Base-by-base conservation (phyloP, 2,888 invertebrate species). In the Hylaea fasciaria region DNA sequence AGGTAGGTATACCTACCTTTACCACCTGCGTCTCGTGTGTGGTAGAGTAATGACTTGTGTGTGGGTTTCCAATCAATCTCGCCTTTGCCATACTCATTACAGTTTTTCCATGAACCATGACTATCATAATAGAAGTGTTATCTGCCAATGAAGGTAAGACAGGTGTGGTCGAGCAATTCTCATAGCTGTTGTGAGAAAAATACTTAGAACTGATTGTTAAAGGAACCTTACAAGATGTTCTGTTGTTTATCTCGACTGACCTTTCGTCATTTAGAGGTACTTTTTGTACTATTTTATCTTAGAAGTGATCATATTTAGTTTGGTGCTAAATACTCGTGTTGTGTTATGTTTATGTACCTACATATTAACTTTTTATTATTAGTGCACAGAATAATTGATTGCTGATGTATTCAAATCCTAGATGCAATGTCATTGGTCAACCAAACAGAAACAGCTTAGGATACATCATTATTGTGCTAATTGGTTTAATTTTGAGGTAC, bases 161-260 rank as follows among this genome's bases (percentile, higher is more conserved):
- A 10, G 16, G 10, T 10, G 9, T 8, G 22, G 12, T 17, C 11
- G 3, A 7, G 35, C 35, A 35, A 3, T 35, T 35, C 35, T 22
- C 22, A 11, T 35, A 11, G 44, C 12, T 17, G 17, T 12, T 44
- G 17, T 11, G 16, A 16, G 11, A 16, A 10, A 3, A 35, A 35
- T 35, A 35, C 35, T 35, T n/a, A n/a, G n/a, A n/a, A 22, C 22
- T 22, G 35, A 35, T 4, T 22, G 17, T 58, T 46, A 52, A 28
- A 53, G 65, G 65, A 64, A 53, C 58, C 51, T 56, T 40, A 17
- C 48, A 65, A 43, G 50, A 79, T 79, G 79, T 70, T 79, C 55
- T 77, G 80, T 64, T 79, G 79, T 69, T 69, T 80, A 45, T 73
- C 79, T 45, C 71, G 78, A 62, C 57, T 73, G 40, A 68, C 64